Evolutionary conservation across 2,888 invertebrate genomes (phyloP).

Genomic region (Psylliodes chrysocephalus): DNA sequence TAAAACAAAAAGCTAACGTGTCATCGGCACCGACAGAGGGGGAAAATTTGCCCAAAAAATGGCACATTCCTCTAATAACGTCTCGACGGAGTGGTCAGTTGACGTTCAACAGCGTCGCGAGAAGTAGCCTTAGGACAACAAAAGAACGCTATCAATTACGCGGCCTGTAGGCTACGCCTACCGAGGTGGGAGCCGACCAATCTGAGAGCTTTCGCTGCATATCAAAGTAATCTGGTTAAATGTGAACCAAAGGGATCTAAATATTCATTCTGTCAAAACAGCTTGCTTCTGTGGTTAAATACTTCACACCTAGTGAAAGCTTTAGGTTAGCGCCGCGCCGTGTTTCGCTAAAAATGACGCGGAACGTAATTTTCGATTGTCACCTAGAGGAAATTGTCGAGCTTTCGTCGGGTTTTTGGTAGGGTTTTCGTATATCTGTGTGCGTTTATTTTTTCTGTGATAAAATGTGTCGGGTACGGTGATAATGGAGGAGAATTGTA

Average conservation of each 20-base stretch:
- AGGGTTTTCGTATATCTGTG: constrained; percentile 41
- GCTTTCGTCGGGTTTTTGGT: constrained; percentile 11
- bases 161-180: constrained; percentile 61
- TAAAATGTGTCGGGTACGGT: constrained; percentile 48
- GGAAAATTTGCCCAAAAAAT: constrained; percentile 59
- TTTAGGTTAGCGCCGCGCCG: constrained; percentile 19
- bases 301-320: constrained; percentile 41
- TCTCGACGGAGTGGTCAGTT: constrained; percentile 68
- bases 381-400: constrained; percentile 1
- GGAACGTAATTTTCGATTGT: constrained; percentile 12
- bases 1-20: constrained; percentile 60
- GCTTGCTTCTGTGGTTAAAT: constrained; percentile 59
- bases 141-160: constrained; percentile 69
- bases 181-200: constrained; percentile 66
- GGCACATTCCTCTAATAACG: constrained; percentile 68
- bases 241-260: constrained; percentile 63
- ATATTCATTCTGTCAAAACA: constrained; percentile 65
- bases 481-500: constrained; percentile 74
- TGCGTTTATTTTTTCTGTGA: constrained; percentile 46
- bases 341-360: constrained; percentile 27
- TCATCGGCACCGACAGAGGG: constrained; percentile 56
- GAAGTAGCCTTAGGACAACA: constrained; percentile 46
- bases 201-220: constrained; percentile 63
- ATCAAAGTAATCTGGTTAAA: constrained; percentile 63
- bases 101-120: constrained; percentile 67